Evolutionary conservation across 2,113 vertebrate species (phyloP), one percentile per base, ranked within the genome.

Genomic region (Plecotus auritus): DNA sequence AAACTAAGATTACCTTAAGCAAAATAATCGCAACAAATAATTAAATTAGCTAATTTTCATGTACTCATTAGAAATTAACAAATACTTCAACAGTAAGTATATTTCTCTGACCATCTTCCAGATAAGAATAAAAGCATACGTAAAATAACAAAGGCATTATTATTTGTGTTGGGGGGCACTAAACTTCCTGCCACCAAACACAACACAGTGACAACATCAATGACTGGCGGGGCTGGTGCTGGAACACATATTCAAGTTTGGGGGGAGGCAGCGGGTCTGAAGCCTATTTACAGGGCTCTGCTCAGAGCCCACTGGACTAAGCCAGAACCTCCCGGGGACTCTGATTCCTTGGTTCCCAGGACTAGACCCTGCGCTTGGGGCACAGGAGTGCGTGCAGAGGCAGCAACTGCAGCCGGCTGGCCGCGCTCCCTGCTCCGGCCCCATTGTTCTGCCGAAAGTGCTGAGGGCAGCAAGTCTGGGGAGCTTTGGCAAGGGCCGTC

Each of bases 371-470:
- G 84, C 67, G 59, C 93, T 81, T 77, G 96, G 77, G 97, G 96
- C 92, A 76, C 72, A 69, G 90, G 73, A 90, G 92, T 69, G 30
- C 85, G 95, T 83, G 94, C 86, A 70, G 80, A 92, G 82, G 97
- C 95, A 88, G 95, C 89, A 96, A 96, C 70, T 97, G 96, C 96
- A 96, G 94, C 97, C 94, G 81, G 95, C 93, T 97, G 98, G 98
- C 97, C 94, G 91, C 35, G 51, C 92, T 97, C 98, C 97, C 97
- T 80, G 96, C 96, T 97, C 97, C 96, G 95, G 96, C 97, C 98
- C 98, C 98, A 98, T 99, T 99, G 98, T 99, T 98, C 97, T 96
- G 93, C 96, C 96, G 92, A 98, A 98, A 98, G 97, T 98, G 98
- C 98, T 99, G 98, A 99, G 98, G 97, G 89, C 98, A 98, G 98